phyloP scores from a whole-genome alignment of 2,113 vertebrate genomes.

The Ictalurus punctatus region DNA sequence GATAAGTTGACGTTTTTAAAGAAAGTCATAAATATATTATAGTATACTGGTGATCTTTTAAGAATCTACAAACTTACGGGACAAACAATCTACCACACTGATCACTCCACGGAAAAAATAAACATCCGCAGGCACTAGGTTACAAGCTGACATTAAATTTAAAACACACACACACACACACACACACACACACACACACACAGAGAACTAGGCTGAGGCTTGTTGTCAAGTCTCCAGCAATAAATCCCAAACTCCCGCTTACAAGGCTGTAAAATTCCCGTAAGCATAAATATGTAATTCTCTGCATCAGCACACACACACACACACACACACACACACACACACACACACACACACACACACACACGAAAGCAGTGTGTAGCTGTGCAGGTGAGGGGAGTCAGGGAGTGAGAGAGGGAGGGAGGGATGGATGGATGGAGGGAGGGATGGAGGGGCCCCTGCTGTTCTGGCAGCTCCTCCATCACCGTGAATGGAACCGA shows the following conservation, averaged over 20 bases:
- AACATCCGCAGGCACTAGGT: neutral
- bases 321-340: constrained; percentile 5
- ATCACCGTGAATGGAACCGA: constrained; percentile 80
- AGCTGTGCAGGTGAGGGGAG: constrained; percentile 31
- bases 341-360: constrained; percentile 13
- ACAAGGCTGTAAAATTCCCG: constrained; percentile 30
- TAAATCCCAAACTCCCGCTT: constrained; percentile 52
- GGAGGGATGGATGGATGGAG: neutral
- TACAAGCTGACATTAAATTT: constrained; percentile 11
- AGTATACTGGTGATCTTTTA: neutral
- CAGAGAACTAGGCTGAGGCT: neutral
- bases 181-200: constrained; percentile 18
- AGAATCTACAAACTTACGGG: neutral
- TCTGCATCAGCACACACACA: constrained; percentile 5
- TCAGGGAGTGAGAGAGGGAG: neutral
- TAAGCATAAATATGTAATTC: constrained; percentile 35
- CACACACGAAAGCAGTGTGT: constrained; percentile 45
- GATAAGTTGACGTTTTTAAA: neutral
- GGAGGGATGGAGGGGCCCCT: constrained; percentile 55
- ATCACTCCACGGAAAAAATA: neutral
- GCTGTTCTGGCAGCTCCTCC: constrained; percentile 73
- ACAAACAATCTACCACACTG: neutral
- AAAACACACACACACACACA: constrained; percentile 19
- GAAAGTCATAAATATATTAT: neutral
- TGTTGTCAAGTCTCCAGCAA: constrained; percentile 5